phyloP scores from a whole-genome alignment of 2,888 invertebrate species.

The Parascotia fuliginaria region DNA sequence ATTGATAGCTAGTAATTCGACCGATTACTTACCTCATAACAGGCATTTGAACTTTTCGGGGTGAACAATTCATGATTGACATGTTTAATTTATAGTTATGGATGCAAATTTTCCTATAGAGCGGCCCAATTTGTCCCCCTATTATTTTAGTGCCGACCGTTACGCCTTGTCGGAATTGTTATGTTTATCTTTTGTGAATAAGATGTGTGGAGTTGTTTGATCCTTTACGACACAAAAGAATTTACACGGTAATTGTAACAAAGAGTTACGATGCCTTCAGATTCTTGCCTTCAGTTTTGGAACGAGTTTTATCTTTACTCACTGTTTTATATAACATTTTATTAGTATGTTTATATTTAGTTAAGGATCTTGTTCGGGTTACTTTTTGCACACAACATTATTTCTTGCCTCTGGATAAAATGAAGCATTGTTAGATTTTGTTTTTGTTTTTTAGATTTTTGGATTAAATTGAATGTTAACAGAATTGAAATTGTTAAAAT shows the following conservation, averaged over 20 bases:
- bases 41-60: constrained; percentile 59
- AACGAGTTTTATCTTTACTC: constrained; percentile 21
- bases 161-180: constrained; percentile 16
- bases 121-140: constrained; percentile 41
- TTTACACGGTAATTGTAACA: constrained; percentile 25
- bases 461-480: background rate
- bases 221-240: constrained; percentile 27
- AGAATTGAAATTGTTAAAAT: too few species aligned
- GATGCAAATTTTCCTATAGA: constrained; percentile 62
- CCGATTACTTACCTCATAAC: constrained; percentile 65
- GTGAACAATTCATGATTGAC: constrained; percentile 65
- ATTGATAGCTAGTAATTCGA: constrained; percentile 66
- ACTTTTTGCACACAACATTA: constrained; percentile 1
- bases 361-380: background rate
- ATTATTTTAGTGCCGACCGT: constrained; percentile 39
- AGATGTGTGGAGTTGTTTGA: constrained; percentile 36
- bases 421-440: background rate
- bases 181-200: constrained; percentile 30
- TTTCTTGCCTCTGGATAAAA: background rate
- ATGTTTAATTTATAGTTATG: constrained; percentile 71
- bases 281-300: constrained; percentile 24
- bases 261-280: constrained; percentile 25
- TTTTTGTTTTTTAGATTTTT: background rate
- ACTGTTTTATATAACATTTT: constrained; percentile 8
- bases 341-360: constrained; percentile 24